Percentiles rank a stretch among this genome's conserved stretches.
Conservation (phyloP, 2,113 vertebrate genomes). For the Cephalopholis sonnerati region DNA sequence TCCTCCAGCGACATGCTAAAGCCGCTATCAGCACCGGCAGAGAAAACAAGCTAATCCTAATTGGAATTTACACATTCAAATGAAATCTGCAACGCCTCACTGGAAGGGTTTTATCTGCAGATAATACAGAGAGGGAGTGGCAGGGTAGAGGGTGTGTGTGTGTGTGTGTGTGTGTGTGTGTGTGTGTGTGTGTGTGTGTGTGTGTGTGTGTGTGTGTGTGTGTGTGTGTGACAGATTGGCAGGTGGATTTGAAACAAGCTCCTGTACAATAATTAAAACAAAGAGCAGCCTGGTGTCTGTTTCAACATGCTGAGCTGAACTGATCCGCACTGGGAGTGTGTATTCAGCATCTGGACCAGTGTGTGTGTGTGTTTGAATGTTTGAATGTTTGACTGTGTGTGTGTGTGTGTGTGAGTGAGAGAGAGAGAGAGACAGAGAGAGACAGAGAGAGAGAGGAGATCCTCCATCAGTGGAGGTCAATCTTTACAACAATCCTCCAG, state of each 20-base stretch:
- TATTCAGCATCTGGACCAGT: slow-evolving; percentile 21
- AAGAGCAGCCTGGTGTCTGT: slow-evolving; percentile 56
- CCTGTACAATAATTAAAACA: slow-evolving; percentile 63
- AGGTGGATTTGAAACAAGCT: slow-evolving; percentile 49
- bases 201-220: background rate
- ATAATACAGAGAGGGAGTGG: slow-evolving; percentile 47
- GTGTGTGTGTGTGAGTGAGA: background rate
- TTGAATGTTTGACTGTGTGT: slow-evolving; percentile 12
- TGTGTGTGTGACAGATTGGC: slow-evolving; percentile 9
- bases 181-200: background rate
- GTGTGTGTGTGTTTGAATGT: slow-evolving; percentile 22
- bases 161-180: background rate
- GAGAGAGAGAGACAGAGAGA: background rate
- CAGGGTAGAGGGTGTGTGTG: background rate
- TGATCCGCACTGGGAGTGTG: slow-evolving; percentile 10
- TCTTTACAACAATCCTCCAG: background rate
- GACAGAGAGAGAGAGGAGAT: background rate
- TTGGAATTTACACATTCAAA: slow-evolving; percentile 70
- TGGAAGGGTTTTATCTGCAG: slow-evolving; percentile 55
- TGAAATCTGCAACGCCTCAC: slow-evolving; percentile 51
- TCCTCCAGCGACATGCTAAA: slow-evolving; percentile 36
- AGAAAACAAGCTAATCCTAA: slow-evolving; percentile 73
- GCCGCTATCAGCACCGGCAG: slow-evolving; percentile 39
- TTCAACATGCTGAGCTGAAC: slow-evolving; percentile 45
- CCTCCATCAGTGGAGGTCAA: background rate